phyloP scores from a whole-genome alignment of 1,140 invertebrate species.

The Delia radicum region DNA sequence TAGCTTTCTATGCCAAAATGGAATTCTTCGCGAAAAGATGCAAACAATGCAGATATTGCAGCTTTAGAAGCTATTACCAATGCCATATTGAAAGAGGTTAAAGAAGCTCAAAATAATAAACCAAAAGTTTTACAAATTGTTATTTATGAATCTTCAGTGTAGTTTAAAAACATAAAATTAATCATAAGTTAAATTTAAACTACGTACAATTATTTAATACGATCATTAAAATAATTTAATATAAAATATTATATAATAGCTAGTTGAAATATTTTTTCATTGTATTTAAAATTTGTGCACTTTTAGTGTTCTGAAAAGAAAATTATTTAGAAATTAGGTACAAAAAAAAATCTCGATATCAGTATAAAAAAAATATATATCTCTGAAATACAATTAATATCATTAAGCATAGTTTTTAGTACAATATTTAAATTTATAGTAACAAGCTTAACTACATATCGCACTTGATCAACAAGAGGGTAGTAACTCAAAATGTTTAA shows the following conservation, averaged over 20 bases:
- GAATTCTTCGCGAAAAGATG: constrained; percentile 54
- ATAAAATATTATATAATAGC: neutral
- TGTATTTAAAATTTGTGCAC: neutral
- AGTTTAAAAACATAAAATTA: constrained; percentile 11
- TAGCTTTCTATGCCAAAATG: constrained; percentile 60
- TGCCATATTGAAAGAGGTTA: constrained; percentile 64
- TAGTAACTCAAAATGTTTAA: too few relatives aligned
- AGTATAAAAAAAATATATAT: neutral
- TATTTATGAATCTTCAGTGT: constrained; percentile 76
- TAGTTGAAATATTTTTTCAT: neutral
- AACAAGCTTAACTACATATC: too few relatives aligned
- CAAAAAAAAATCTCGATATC: neutral
- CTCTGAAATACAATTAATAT: constrained; percentile 2
- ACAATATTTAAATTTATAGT: too few relatives aligned
- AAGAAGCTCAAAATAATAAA: constrained; percentile 55
- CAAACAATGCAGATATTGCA: constrained; percentile 66
- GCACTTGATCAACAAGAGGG: too few relatives aligned
- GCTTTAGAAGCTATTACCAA: constrained; percentile 72
- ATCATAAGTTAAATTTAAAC: constrained; percentile 13
- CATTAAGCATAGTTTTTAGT: constrained; percentile 4
- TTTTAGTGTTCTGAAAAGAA: constrained; percentile 1
- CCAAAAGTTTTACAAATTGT: constrained; percentile 76
- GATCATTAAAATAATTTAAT: neutral
- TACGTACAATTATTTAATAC: neutral
- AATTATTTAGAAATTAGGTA: neutral